Evolutionary conservation across 2,113 vertebrate genomes (phyloP), one percentile per base, ranked within the genome.

Genomic region (Porphyrio hochstetteri): DNA sequence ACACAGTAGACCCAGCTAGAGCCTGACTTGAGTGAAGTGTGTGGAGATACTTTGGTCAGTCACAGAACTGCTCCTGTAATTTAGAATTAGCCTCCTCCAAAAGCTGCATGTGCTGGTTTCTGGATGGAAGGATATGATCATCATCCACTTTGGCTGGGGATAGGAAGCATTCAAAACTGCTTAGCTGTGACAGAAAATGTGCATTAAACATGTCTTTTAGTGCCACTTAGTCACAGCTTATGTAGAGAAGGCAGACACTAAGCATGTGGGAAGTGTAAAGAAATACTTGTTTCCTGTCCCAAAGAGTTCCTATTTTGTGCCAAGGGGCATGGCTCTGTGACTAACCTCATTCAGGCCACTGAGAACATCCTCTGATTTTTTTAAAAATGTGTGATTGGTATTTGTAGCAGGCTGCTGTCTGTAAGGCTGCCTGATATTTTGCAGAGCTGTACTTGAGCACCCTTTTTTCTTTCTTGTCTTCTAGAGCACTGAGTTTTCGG

Each of bases 401-500:
- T 79, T 92, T 86, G 60, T 93, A 67, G 40, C 35, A 70, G 68
- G 56, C 72, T 78, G 67, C 40, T 88, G 81, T 77, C 21, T 55
- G 20, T 48, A 67, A 65, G n/a, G 44, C 27, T 36, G 33, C 28
- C 64, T 61, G 60, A 17, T 78, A 70, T 69, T 59, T 74, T 33
- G 29, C 21, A 92, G 53, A 69, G 31, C 19, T 87, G 46, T 29
- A 53, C 19, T 82, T 88, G 24, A 88, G 40, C 55, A 59, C 29
- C 19, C 61, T 50, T 60, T 92, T 93, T 21, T 31, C 48, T 92
- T 92, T 31, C 78, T 95, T 84, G 48, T 96, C 35, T 97, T 90
- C 8, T 79, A 99, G 99, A 99, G 98, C 88, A 99, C 99, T 10
- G 99, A 99, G 94, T 99, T 99, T 94, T 99, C 99, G 0, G 99